Evolutionary conservation across 2,797 vertebrate genomes (phyloP), one percentile per base, ranked within the genome.

Genomic region (Molothrus aeneus): DNA sequence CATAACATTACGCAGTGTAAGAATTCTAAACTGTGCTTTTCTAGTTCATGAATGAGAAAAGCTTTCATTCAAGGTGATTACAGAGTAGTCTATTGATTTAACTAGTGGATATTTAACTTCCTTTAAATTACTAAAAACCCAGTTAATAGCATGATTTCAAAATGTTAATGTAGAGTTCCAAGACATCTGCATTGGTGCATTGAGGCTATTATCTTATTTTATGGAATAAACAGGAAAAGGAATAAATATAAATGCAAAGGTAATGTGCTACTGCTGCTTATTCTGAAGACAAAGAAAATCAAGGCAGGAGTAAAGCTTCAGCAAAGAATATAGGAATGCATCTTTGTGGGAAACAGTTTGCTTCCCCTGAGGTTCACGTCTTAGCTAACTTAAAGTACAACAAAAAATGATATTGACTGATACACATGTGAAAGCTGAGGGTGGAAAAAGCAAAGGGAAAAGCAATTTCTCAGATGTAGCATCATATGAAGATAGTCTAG

Each of bases 41-140:
- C 65, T 77, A 34, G 70, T 61, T 84, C 57, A 80, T 85, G 66
- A 96, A 86, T 91, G 82, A 96, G 93, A 95, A 94, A 94, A 63
- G 40, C 31, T 92, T 94, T 81, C 88, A 91, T 92, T 93, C 85
- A 85, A 96, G 79, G 77, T 95, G 73, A 92, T 84, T 94, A 91
- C 77, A 90, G 82, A 88, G 50, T 71, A 85, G 24, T 74, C 36
- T 80, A 32, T 85, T 92, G 60, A 95, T 80, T 61, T 86, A 79
- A 78, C n/a, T 40, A 82, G 64, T 75, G 50, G 25, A 32, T 88
- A 95, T 80, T 81, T 69, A 87, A 87, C 22, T 87, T 71, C 32
- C 38, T 77, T 84, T 81, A 94, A 80, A 65, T 88, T 47, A 61
- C 43, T 95, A 79, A 42, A 65, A 92, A n/a, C 11, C 11, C 17